phyloP scores from a whole-genome alignment of 1,140 invertebrate genomes.

The Eupristina koningsbergeri region DNA sequence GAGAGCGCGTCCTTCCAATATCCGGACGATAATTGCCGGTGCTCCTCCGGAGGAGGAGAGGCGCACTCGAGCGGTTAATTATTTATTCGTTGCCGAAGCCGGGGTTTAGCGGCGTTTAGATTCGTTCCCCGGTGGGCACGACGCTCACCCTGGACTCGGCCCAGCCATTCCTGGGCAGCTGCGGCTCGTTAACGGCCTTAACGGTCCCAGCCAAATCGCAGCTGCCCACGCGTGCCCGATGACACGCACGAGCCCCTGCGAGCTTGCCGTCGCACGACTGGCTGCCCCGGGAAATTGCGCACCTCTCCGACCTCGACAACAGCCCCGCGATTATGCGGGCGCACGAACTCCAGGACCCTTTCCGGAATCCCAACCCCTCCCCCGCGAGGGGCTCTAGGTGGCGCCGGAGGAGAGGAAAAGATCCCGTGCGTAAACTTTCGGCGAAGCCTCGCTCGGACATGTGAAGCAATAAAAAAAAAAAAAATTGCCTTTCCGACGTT shows the following conservation, averaged over 20 bases:
- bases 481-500: no score
- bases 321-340: background rate
- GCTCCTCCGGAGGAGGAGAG: background rate
- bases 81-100: background rate
- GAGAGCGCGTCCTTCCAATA: constrained; percentile 34
- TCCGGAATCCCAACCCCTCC: background rate
- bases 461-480: no score
- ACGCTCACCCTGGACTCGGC: no score
- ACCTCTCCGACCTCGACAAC: background rate
- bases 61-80: constrained; percentile 11
- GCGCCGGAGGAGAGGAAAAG: no score
- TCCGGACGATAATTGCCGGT: constrained; percentile 25
- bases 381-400: background rate
- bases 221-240: background rate
- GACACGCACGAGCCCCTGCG: constrained; percentile 1
- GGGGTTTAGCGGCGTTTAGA: no score
- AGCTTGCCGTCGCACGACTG: constrained; percentile 24
- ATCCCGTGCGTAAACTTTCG: background rate
- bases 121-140: no score
- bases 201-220: constrained; percentile 31
- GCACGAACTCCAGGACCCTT: background rate
- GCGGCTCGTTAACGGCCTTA: constrained; percentile 29
- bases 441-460: background rate
- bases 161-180: background rate
- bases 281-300: constrained; percentile 38